phyloP scores from a whole-genome alignment of 1,140 invertebrate species.

The Goniozus legneri region DNA sequence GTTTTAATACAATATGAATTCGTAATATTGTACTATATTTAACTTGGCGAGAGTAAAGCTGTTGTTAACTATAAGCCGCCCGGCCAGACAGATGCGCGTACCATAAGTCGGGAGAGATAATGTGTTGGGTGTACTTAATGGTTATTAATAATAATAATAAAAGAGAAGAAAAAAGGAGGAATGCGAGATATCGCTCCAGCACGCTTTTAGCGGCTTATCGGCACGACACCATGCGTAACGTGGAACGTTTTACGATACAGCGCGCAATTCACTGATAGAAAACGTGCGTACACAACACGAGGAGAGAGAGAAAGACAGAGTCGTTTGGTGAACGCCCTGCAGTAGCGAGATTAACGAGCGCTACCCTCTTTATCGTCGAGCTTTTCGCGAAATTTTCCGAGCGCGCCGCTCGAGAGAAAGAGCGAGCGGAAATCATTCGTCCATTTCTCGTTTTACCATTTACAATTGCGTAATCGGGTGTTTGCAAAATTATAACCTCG shows the following conservation, averaged over 20 bases:
- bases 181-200: constrained; percentile 17
- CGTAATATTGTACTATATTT: constrained; percentile 20
- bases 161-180: constrained; percentile 8
- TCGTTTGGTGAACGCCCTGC: too few species aligned
- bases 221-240: constrained; percentile 15
- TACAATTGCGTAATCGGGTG: too few species aligned
- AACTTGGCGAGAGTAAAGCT: constrained; percentile 16
- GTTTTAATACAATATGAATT: too few species aligned
- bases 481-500: too few species aligned
- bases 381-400: too few species aligned
- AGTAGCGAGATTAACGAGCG: too few species aligned
- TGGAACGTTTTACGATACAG: constrained; percentile 10
- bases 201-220: constrained; percentile 22
- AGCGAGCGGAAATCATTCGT: too few species aligned
- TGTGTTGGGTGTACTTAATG: constrained; percentile 26
- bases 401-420: too few species aligned
- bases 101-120: constrained; percentile 14
- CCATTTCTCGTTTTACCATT: too few species aligned
- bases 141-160: constrained; percentile 25
- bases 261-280: neutral
- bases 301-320: too few species aligned
- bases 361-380: too few species aligned
- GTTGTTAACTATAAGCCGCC: constrained; percentile 22
- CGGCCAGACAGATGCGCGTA: constrained; percentile 20
- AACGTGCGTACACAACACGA: too few species aligned